Percentiles rank a stretch among this genome's conserved stretches.
Conservation (phyloP, 2,113 vertebrate genomes). For the Lepus americanus region DNA sequence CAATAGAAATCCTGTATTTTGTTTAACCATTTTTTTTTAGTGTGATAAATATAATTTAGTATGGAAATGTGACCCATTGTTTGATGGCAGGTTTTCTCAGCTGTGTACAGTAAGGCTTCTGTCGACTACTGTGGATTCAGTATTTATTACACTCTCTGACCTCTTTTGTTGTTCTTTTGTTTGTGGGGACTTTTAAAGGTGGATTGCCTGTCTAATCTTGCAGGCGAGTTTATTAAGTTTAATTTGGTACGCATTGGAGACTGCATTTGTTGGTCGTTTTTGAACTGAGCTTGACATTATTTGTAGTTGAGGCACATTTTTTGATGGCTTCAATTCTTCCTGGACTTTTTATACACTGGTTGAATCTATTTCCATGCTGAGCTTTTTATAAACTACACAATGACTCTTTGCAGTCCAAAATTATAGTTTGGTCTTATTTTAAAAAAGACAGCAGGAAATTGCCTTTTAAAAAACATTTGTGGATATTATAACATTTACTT, state of each 20-base stretch:
- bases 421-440: constrained; percentile 79
- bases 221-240: constrained; percentile 67
- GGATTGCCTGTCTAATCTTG: constrained; percentile 66
- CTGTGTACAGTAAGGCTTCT: constrained; percentile 77
- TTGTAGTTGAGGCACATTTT: constrained; percentile 67
- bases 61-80: constrained; percentile 78
- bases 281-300: constrained; percentile 52
- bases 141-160: constrained; percentile 71
- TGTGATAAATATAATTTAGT: constrained; percentile 82
- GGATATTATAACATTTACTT: constrained; percentile 72
- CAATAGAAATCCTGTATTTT: constrained; percentile 74
- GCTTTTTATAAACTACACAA: constrained; percentile 78
- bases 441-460: constrained; percentile 77
- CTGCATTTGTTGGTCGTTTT: constrained; percentile 69
- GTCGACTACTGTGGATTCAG: constrained; percentile 66
- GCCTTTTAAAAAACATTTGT: constrained; percentile 65
- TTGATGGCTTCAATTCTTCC: constrained; percentile 77
- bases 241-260: constrained; percentile 76
- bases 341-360: constrained; percentile 78
- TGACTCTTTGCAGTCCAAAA: constrained; percentile 73
- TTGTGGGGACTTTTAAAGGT: constrained; percentile 74
- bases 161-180: constrained; percentile 65
- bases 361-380: constrained; percentile 82
- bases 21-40: constrained; percentile 76
- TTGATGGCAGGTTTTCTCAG: constrained; percentile 68